Percentiles rank a stretch among this genome's conserved stretches.
phyloP scores from a whole-genome alignment of 1,140 invertebrate species.

The Drosophila murphyi region DNA sequence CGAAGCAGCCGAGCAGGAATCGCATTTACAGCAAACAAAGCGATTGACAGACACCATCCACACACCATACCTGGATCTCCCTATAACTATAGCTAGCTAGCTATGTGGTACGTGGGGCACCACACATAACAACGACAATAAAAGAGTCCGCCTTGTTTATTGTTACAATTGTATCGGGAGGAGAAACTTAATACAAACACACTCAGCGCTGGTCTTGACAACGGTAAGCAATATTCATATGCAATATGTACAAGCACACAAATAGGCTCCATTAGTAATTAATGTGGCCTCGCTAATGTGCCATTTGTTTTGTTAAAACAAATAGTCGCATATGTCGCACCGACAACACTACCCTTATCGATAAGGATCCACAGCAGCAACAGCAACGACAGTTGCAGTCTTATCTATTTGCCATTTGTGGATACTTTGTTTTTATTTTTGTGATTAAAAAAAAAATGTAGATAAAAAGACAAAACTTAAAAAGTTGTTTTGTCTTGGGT shows the following conservation, averaged over 20 bases:
- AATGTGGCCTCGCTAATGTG: constrained; percentile 18
- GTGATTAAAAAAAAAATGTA: neutral
- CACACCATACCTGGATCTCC: constrained; percentile 6
- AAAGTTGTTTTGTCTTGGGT: neutral
- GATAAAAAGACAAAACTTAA: constrained; percentile 16
- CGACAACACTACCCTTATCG: constrained; percentile 10
- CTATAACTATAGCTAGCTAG: neutral
- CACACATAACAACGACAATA: constrained; percentile 49
- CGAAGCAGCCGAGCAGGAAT: constrained; percentile 36
- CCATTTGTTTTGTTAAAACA: constrained; percentile 31
- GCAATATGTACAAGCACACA: neutral
- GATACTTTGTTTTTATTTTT: constrained; percentile 5
- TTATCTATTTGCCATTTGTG: constrained; percentile 28
- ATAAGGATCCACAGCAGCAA: constrained; percentile 28
- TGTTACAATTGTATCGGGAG: constrained; percentile 17
- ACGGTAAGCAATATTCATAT: constrained; percentile 35
- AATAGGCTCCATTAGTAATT: constrained; percentile 44
- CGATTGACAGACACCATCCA: constrained; percentile 7
- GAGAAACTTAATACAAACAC: constrained; percentile 6
- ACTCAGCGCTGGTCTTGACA: neutral
- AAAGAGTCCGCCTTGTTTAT: constrained; percentile 48
- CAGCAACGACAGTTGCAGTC: constrained; percentile 7
- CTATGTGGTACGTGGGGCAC: constrained; percentile 8
- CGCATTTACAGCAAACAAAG: constrained; percentile 32
- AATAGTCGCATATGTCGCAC: constrained; percentile 16